Base-by-base conservation (phyloP, 2,113 vertebrate genomes). In the Stegostoma tigrinum region DNA sequence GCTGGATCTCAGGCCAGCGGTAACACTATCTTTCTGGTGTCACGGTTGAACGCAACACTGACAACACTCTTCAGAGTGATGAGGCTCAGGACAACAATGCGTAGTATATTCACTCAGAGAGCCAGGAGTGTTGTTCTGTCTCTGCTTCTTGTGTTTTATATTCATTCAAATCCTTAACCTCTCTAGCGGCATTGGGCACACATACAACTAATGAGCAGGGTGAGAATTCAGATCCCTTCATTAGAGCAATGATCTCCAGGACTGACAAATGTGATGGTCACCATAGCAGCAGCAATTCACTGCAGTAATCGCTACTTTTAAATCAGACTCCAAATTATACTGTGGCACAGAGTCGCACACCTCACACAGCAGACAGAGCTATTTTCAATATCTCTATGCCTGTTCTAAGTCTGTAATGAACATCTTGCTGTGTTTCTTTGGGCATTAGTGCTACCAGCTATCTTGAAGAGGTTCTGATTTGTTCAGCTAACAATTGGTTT, bases 271-370 rank as follows among this genome's bases (percentile, higher is more conserved):
- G 68, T 72, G 67, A 72, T 34, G 15, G 67, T 72, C 23, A 24
- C 24, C 42, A 45, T 72, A 27, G 67, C 67, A 95, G 67, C 93
- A 95, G 42, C 42, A 95, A 95, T 95, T 48, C 67, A 30, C 23
- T 72, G 68, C 52, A 75, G 48, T 95, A 19, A 95, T 95, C 27
- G 42, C 21, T 68, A 72, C 68, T 14, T 72, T 72, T 30, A 34
- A 72, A 95, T 95, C 68, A 95, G 68, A 23, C 67, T 75, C 94
- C 93, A 70, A 95, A 95, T 95, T 75, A 72, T 17, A 75, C 24
- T 30, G 10, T 72, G 45, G 67, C 45, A 17, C 45, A 95, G 94
- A 52, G 68, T 72, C 12, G 10, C 94, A 48, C 15, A 52, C 68
- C 27, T 95, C 68, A 52, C 67, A 48, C 42, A 72, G 67, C 68